A percentile compares a stretch with the other conserved stretches of the same genome.
Evolutionary conservation across 2,113 vertebrate species (phyloP).

Genomic region (Collichthys lucidus): DNA sequence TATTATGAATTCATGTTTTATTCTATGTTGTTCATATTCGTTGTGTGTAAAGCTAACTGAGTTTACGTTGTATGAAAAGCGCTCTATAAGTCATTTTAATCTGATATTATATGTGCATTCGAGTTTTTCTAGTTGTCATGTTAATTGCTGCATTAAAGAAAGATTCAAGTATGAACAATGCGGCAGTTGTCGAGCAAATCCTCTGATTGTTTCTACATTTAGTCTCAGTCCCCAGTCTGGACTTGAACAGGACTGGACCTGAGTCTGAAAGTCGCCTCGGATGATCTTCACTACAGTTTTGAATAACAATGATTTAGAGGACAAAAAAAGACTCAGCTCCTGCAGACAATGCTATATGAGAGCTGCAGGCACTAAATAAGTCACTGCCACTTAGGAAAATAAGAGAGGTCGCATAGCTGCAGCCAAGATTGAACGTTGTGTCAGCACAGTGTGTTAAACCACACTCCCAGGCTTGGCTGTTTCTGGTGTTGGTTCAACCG

Average conservation of each 20-base stretch:
- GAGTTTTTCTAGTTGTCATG: neutral
- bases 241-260: neutral
- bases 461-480: slow-evolving; percentile 86
- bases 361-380: slow-evolving; percentile 68
- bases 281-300: slow-evolving; percentile 21
- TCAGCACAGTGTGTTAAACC: slow-evolving; percentile 86
- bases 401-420: slow-evolving; percentile 78
- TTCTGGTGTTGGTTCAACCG: slow-evolving; percentile 73
- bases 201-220: neutral
- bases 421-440: slow-evolving; percentile 86
- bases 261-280: neutral
- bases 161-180: neutral
- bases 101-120: neutral
- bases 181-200: neutral
- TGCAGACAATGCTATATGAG: slow-evolving; percentile 53
- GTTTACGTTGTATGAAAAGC: too few species aligned
- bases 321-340: slow-evolving; percentile 27
- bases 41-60: too few species aligned
- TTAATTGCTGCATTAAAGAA: neutral
- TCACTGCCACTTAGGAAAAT: slow-evolving; percentile 77
- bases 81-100: too few species aligned
- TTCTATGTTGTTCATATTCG: too few species aligned
- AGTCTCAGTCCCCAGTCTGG: neutral
- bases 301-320: slow-evolving; percentile 45
- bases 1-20: too few species aligned